Evolutionary conservation across 92 coral and sea anemone genomes (phyloP).

Genomic region (Hydrozoanthus gracilis): DNA sequence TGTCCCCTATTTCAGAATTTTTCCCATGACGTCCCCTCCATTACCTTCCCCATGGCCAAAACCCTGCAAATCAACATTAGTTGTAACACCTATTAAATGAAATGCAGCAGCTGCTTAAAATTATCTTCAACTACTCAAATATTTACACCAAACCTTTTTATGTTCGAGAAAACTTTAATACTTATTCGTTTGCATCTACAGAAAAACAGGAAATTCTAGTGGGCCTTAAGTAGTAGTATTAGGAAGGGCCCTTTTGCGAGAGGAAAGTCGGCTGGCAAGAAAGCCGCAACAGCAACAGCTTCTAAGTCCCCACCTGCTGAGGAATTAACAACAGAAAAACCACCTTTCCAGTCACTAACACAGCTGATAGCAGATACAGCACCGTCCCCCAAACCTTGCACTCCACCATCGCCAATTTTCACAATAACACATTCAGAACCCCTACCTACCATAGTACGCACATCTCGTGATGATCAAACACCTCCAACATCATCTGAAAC

Average conservation of each 20-base stretch:
- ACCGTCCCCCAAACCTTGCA: too few relatives aligned
- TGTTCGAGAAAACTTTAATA: background rate
- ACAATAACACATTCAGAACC: too few relatives aligned
- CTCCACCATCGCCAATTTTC: too few relatives aligned
- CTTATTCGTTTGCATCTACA: background rate
- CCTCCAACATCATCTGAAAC: too few relatives aligned
- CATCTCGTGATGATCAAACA: too few relatives aligned
- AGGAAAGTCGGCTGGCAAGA: background rate
- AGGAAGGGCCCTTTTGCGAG: constrained; percentile 9
- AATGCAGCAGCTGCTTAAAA: background rate
- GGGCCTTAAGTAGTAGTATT: background rate
- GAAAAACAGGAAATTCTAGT: background rate
- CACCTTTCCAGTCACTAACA: background rate
- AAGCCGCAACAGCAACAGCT: background rate
- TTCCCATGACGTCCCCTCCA: too few relatives aligned
- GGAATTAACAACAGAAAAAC: background rate
- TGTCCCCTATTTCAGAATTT: too few relatives aligned
- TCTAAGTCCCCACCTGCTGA: background rate
- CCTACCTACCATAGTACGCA: too few relatives aligned
- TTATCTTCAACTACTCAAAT: background rate
- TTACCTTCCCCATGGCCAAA: too few relatives aligned
- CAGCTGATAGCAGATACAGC: background rate
- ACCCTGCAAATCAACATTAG: background rate
- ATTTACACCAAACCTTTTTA: background rate
- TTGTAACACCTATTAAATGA: background rate